Evolutionary conservation across 2,797 vertebrate genomes (phyloP).

Genomic region (Acanthornis magna): DNA sequence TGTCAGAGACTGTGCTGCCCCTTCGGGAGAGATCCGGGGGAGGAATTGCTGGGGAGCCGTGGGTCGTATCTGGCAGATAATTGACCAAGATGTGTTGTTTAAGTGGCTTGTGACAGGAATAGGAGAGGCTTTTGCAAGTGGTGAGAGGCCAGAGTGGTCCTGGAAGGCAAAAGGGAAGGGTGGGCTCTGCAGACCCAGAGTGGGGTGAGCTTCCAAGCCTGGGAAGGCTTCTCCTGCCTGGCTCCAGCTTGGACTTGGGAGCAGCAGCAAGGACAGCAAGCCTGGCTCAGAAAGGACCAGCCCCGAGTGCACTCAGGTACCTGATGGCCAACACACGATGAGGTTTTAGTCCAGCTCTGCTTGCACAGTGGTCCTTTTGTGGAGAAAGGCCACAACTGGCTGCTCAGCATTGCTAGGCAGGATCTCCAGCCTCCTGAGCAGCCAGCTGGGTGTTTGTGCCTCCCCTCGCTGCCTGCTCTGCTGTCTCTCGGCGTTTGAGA

Average conservation of each 20-base stretch:
- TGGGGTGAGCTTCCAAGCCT: neutral
- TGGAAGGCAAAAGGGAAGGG: neutral
- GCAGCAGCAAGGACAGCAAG: neutral
- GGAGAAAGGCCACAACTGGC: neutral
- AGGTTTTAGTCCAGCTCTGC: neutral
- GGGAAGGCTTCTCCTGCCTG: neutral
- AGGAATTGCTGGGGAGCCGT: neutral
- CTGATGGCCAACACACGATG: neutral
- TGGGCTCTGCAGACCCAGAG: neutral
- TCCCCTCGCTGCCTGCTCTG: constrained; percentile 5
- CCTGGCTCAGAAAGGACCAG: neutral
- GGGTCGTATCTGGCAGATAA: neutral
- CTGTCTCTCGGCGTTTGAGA: neutral
- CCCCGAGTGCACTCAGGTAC: neutral
- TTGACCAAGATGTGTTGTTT: neutral
- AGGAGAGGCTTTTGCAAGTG: neutral
- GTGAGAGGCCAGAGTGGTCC: neutral
- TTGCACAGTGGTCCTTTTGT: neutral
- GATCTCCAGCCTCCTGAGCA: neutral
- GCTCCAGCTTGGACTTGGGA: neutral
- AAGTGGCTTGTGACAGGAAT: neutral
- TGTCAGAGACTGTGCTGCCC: constrained; percentile 1
- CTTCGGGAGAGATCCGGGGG: neutral
- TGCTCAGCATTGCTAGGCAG: neutral
- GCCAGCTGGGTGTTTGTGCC: neutral